Percentiles rank a stretch among this genome's conserved stretches.
Evolutionary conservation across 2,888 invertebrate genomes (phyloP).

Genomic region (Coremacera marginata): DNA sequence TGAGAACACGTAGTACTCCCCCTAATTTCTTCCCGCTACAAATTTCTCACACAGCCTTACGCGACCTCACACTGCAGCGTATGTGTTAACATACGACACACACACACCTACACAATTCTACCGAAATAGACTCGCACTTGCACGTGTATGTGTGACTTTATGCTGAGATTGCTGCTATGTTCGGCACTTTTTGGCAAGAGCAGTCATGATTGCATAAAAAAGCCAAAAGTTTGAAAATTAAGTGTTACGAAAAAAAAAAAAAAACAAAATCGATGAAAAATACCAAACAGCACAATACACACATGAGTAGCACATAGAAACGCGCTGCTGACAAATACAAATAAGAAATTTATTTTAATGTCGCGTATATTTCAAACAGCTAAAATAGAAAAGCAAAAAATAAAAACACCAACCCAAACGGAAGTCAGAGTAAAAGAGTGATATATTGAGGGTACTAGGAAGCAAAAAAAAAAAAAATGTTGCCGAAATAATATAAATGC

Average conservation of each 20-base stretch:
- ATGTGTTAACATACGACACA: background rate
- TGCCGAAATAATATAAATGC: slow-evolving; percentile 49
- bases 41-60: background rate
- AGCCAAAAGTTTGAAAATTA: no score
- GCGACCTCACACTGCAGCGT: background rate
- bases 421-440: slow-evolving; percentile 29
- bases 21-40: background rate
- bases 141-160: background rate
- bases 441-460: slow-evolving; percentile 24
- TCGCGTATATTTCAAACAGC: slow-evolving; percentile 47
- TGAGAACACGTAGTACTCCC: background rate
- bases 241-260: no score
- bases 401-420: background rate
- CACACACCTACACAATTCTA: no score
- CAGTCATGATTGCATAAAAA: no score
- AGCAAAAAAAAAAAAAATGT: slow-evolving; percentile 36
- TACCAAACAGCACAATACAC: background rate
- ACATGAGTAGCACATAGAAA: background rate
- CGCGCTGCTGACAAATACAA: slow-evolving; percentile 43
- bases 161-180: background rate
- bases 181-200: no score
- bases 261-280: slow-evolving; percentile 7
- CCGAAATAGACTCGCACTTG: no score
- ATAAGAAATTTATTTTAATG: slow-evolving; percentile 52
- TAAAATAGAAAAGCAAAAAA: background rate